These are phyloP conservation scores for Sturnira hondurensis DNA, from an alignment of 2,113 vertebrate genomes.

Conservation along the genomic window DNA sequence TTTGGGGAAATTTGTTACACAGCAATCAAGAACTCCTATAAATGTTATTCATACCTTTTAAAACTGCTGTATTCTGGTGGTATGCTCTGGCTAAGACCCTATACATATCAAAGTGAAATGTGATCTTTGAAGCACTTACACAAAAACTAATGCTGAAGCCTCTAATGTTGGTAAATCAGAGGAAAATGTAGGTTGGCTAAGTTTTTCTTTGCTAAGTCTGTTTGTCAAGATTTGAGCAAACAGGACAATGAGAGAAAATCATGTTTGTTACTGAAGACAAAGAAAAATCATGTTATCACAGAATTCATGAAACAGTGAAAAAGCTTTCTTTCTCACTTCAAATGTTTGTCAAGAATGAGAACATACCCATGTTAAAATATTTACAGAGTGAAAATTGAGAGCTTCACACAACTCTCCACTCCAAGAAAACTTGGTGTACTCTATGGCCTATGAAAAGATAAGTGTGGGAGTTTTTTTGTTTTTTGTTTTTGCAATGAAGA, in stretches of 20 bases:
- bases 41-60: not conserved
- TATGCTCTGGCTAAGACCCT: not conserved
- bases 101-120: not conserved
- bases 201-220: not conserved
- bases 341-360: conserved; percentile 62
- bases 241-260: conserved; percentile 7
- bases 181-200: not conserved
- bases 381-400: conserved; percentile 71
- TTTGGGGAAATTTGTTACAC: conserved; percentile 20
- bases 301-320: conserved; percentile 66
- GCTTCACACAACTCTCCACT: conserved; percentile 65
- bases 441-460: not conserved
- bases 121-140: conserved; percentile 4
- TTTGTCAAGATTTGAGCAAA: conserved; percentile 27
- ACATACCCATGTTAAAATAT: conserved; percentile 64
- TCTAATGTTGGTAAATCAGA: conserved; percentile 9
- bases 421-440: conserved; percentile 42
- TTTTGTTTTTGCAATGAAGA: not conserved
- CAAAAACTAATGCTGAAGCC: not conserved
- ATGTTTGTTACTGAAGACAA: conserved; percentile 29
- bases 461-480: not conserved
- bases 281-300: conserved; percentile 61
- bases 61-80: not conserved
- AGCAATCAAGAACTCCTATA: not conserved
- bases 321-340: conserved; percentile 69